These are phyloP conservation scores for Amblyraja radiata DNA, from an alignment of 2,797 vertebrate species.

Conservation along the genomic window DNA sequence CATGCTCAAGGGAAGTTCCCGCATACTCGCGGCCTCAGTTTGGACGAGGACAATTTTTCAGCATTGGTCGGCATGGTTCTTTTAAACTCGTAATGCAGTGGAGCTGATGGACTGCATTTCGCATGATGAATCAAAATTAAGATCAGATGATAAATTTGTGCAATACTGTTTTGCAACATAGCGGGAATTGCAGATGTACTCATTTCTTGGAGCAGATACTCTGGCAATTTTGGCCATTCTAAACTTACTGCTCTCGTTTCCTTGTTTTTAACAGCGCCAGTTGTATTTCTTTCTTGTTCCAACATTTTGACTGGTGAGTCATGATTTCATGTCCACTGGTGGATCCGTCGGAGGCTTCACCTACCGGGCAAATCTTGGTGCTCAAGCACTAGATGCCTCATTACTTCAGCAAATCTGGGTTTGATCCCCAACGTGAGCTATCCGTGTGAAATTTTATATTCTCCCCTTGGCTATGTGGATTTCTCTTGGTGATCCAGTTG, in stretches of 20 bases:
- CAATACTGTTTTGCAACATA: neutral
- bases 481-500: no score
- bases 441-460: no score
- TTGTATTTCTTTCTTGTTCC: neutral
- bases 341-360: neutral
- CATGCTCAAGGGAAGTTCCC: no score
- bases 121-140: conserved; percentile 7
- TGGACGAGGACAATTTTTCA: no score
- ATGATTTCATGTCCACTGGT: neutral
- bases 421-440: no score
- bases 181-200: neutral
- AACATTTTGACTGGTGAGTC: neutral
- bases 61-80: no score
- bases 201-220: neutral
- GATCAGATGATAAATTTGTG: conserved; percentile 17
- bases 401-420: no score
- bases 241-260: neutral
- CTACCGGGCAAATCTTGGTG: neutral
- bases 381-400: neutral
- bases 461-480: no score
- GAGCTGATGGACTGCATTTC: neutral
- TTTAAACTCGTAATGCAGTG: no score
- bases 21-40: no score
- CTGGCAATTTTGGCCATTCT: neutral
- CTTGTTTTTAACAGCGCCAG: neutral